Evolutionary conservation across 1,140 invertebrate species (phyloP).

Genomic region (Forficula auricularia): DNA sequence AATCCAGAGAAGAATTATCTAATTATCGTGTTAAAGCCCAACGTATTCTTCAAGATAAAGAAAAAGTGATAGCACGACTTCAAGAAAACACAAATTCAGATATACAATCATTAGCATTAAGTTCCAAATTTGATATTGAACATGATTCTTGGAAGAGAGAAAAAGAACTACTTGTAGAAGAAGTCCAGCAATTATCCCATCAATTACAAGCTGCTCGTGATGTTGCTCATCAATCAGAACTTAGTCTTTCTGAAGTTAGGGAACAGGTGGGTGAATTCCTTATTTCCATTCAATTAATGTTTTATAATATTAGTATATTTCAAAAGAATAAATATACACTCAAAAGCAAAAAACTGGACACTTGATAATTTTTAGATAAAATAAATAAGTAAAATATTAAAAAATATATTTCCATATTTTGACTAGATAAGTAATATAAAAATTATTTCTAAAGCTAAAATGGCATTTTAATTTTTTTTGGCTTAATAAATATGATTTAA

Average conservation of each 20-base stretch:
- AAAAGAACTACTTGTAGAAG: constrained; percentile 38
- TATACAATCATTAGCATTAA: constrained; percentile 15
- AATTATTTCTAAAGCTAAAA: too few relatives aligned
- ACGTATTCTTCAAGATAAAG: constrained; percentile 57
- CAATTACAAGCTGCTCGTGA: constrained; percentile 32
- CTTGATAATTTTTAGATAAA: too few relatives aligned
- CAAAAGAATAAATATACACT: too few relatives aligned
- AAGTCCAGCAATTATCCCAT: constrained; percentile 35
- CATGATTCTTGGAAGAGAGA: constrained; percentile 29
- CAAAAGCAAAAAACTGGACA: too few relatives aligned
- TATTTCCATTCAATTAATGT: constrained; percentile 27
- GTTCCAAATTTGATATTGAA: constrained; percentile 11
- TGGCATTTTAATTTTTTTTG: too few relatives aligned
- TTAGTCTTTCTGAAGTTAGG: constrained; percentile 23
- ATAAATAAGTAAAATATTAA: too few relatives aligned
- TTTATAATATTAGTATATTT: too few relatives aligned
- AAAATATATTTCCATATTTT: too few relatives aligned
- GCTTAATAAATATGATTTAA: too few relatives aligned
- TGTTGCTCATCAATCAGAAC: constrained; percentile 33
- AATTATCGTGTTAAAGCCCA: constrained; percentile 51
- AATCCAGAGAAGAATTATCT: too few relatives aligned
- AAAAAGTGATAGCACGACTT: constrained; percentile 50
- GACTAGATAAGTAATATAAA: too few relatives aligned
- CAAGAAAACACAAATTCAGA: constrained; percentile 26
- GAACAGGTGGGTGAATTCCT: constrained; percentile 20